phyloP scores from a whole-genome alignment of 30 jellyfish, hydroid and myxozoan species.

The Rhopilema esculentum region DNA sequence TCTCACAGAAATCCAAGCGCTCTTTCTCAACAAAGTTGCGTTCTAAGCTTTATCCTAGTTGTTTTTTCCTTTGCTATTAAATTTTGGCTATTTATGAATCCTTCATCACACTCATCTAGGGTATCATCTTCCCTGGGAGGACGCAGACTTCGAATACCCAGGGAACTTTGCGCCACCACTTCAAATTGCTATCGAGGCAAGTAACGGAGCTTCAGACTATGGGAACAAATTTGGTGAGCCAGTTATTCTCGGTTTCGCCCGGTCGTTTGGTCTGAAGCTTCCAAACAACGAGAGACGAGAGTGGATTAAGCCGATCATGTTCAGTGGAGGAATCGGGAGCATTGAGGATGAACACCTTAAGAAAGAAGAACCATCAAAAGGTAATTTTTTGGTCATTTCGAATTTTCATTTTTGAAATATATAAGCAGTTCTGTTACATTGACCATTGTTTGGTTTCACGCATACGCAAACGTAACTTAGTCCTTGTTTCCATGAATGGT shows the following conservation, averaged over 20 bases:
- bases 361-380: constrained; percentile 65
- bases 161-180: constrained; percentile 88
- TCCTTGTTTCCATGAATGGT: too few relatives aligned
- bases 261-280: constrained; percentile 83
- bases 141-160: constrained; percentile 67
- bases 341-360: constrained; percentile 79
- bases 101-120: constrained; percentile 26
- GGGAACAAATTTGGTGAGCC: constrained; percentile 98
- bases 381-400: constrained; percentile 13
- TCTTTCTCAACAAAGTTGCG: too few relatives aligned
- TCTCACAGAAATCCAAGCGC: too few relatives aligned
- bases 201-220: constrained; percentile 98
- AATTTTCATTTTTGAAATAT: background rate
- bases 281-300: constrained; percentile 79
- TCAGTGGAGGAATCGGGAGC: constrained; percentile 95
- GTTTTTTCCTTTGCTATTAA: background rate
- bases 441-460: background rate
- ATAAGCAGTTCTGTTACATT: background rate
- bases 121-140: constrained; percentile 90
- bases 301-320: constrained; percentile 97
- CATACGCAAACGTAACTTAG: too few relatives aligned
- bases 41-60: too few relatives aligned
- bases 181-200: constrained; percentile 89
- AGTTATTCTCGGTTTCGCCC: constrained; percentile 85
- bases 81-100: background rate